Base-by-base conservation (phyloP, 2,888 invertebrate species). In the Mesorhabditis spiculigera region DNA sequence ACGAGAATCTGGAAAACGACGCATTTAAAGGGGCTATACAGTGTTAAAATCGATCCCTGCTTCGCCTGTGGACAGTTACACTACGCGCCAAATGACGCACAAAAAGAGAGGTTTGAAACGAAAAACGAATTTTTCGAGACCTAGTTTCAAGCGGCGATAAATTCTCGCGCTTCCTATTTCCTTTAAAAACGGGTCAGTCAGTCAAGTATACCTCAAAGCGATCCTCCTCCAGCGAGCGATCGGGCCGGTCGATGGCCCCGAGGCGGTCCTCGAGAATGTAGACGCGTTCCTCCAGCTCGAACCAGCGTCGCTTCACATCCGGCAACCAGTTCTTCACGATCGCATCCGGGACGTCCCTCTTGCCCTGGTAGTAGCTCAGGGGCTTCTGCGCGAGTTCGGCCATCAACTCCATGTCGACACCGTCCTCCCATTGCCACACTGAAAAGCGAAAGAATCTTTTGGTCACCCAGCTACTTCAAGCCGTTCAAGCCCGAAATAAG, bases 251-350 rank as follows among this genome's bases (percentile, higher is more conserved):
- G 68, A 81, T 68, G 13, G 70, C 75, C 71, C 69, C 70, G 42
- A 81, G 68, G 62, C 65, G n/a, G 43, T 74, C 68, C 71, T 82
- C 81, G 64, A 81, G 69, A 41, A 62, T 64, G 71, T 82, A 80
- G 66, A 81, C 72, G 41, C 81, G 73, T 28, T 70, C 68, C 74
- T 82, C 82, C 43, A 71, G 70, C 45, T 72, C 75, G 5, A 78
- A 76, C 70, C 79, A 81, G 10, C 81, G 79, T n/a, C 77, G 76
- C 8, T 72, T 74, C 69, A 82, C 68, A 58, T 81, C 81, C 75
- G 81, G 78, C 43, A 75, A 62, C 67, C 77, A 79, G 28, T 71
- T 72, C 42, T 69, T 69, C 16, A 71, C 78, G 44, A 80, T 70
- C n/a, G 73, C 65, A 50, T 81, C 78, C 6, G 81, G 81, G 41